A percentile compares a stretch with the other conserved stretches of the same genome.
These are phyloP conservation scores for Deroptyus accipitrinus DNA, from an alignment of 2,113 vertebrate species.

Conservation along the genomic window DNA sequence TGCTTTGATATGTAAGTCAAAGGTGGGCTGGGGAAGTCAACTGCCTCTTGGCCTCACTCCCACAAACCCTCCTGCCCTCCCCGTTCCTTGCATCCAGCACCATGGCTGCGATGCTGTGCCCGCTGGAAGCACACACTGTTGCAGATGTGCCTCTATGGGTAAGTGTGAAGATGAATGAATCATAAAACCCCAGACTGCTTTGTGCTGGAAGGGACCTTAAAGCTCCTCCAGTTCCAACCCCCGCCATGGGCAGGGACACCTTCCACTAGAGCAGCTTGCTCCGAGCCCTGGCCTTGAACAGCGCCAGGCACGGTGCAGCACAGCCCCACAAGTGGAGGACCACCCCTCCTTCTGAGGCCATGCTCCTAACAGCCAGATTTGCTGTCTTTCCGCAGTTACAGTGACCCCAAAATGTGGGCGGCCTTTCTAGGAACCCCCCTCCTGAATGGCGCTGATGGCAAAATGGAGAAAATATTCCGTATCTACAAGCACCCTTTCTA, in stretches of 20 bases:
- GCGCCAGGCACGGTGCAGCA: rapidly evolving
- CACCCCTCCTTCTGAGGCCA: neutral
- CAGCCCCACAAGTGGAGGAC: neutral
- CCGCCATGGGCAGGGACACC: neutral
- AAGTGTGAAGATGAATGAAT: neutral
- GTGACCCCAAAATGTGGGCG: slow-evolving; percentile 83
- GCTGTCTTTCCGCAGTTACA: slow-evolving; percentile 70
- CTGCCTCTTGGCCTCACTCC: neutral
- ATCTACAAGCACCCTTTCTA: slow-evolving; percentile 88
- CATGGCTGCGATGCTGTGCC: neutral
- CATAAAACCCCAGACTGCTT: neutral
- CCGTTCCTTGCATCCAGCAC: rapidly evolving
- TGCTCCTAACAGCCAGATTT: slow-evolving; percentile 14
- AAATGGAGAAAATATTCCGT: slow-evolving; percentile 82
- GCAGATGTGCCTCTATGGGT: neutral
- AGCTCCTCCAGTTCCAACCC: neutral
- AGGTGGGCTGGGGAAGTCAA: neutral
- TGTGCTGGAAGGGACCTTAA: neutral
- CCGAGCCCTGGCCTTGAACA: neutral
- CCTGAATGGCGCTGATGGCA: slow-evolving; percentile 78
- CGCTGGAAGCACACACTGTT: neutral
- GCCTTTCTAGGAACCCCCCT: slow-evolving; percentile 88
- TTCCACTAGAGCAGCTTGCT: neutral
- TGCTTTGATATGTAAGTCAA: slow-evolving; percentile 85
- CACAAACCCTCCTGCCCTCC: neutral